Percentiles rank a stretch among this genome's conserved stretches.
Evolutionary conservation across 2,113 vertebrate genomes (phyloP).

Genomic region (Zosterops pallidus): DNA sequence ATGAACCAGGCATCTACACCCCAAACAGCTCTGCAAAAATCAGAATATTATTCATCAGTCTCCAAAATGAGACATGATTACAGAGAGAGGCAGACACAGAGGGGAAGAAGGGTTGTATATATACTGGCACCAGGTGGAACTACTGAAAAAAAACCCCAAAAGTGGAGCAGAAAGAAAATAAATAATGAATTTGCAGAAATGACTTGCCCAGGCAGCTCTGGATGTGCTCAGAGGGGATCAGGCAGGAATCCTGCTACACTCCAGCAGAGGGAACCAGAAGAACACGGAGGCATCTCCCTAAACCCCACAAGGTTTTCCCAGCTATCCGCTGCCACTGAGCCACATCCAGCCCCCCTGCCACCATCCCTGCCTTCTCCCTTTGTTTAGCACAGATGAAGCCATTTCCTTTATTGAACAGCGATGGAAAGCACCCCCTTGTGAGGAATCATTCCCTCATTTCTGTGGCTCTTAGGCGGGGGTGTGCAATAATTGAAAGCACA

Average conservation of each 20-base stretch:
- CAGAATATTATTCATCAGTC: no score
- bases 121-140: not conserved
- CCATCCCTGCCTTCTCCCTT: not conserved
- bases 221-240: not conserved
- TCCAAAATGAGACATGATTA: not conserved
- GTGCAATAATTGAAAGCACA: not conserved
- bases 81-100: not conserved
- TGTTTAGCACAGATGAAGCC: not conserved
- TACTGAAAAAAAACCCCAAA: rapidly evolving
- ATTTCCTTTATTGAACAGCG: not conserved
- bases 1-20: not conserved
- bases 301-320: rapidly evolving
- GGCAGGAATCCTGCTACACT: not conserved
- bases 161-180: not conserved
- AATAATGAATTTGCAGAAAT: not conserved
- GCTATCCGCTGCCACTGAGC: rapidly evolving
- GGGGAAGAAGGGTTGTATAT: rapidly evolving
- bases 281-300: not conserved
- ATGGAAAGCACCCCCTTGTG: not conserved
- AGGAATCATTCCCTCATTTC: not conserved
- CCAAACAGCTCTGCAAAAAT: not conserved
- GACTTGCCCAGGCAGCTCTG: not conserved
- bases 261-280: slow-evolving; percentile 65
- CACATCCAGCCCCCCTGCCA: not conserved
- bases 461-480: not conserved